Evolutionary conservation across 2,113 vertebrate genomes (phyloP).

Genomic region (Balaeniceps rex): DNA sequence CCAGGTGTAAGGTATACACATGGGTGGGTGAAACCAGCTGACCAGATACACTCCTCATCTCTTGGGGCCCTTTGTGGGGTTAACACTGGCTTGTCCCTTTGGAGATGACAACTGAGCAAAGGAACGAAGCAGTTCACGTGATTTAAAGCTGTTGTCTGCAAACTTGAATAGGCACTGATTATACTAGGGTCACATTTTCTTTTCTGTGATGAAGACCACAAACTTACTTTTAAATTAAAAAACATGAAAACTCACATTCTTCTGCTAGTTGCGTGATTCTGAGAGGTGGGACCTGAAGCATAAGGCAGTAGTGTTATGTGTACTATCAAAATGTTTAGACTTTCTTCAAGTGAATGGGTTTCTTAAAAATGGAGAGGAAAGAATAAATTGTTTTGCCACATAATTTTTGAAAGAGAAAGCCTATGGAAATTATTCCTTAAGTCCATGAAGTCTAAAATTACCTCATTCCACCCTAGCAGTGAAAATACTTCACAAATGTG

Average conservation of each 20-base stretch:
- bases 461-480: neutral
- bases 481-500: neutral
- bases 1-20: neutral
- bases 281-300: neutral
- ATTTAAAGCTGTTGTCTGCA: neutral
- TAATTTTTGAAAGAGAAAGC: neutral
- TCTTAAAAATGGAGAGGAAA: neutral
- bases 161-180: neutral
- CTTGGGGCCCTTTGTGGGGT: neutral
- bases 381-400: neutral
- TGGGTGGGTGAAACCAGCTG: neutral
- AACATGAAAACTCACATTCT: neutral
- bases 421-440: neutral
- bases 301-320: neutral
- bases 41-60: neutral
- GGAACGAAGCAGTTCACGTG: accelerated
- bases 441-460: neutral
- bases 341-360: neutral
- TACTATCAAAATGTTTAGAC: neutral
- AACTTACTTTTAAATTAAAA: neutral
- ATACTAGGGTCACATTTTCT: neutral
- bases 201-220: neutral
- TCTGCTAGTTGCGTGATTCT: neutral
- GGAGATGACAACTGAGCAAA: neutral
- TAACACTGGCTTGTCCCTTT: neutral